Conservation (phyloP, 2,797 vertebrate genomes). For the Schizopygopsis malacanthus region DNA sequence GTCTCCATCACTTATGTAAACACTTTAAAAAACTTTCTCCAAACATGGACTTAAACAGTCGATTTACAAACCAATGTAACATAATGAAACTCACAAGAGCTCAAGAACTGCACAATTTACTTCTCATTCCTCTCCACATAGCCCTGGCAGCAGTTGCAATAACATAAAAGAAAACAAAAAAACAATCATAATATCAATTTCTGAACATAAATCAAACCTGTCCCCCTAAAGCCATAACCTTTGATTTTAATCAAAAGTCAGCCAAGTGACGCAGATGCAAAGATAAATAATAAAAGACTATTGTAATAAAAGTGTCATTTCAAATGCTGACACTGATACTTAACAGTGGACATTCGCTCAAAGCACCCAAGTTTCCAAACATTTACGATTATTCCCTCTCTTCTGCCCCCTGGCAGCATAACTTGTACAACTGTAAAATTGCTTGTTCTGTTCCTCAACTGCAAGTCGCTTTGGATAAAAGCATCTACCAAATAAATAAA, state of each 20-base stretch:
- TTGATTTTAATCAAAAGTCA: constrained; percentile 18
- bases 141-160: not conserved
- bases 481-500: not conserved
- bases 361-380: not conserved
- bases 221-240: not conserved
- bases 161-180: not conserved
- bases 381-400: not conserved
- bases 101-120: not conserved
- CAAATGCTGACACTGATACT: not conserved
- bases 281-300: constrained; percentile 7
- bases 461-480: not conserved
- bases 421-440: not conserved
- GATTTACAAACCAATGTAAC: not conserved
- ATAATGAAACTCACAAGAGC: not conserved
- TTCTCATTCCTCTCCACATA: not conserved
- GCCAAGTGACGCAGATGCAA: constrained; percentile 5
- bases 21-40: not conserved
- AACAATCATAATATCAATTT: not conserved
- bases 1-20: not conserved
- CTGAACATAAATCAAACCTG: not conserved
- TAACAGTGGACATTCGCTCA: constrained; percentile 2
- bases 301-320: not conserved
- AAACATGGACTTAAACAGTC: not conserved
- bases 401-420: not conserved
- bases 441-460: not conserved